Evolutionary conservation across 2,888 invertebrate species (phyloP).

Genomic region (Ectropis crepuscularia): DNA sequence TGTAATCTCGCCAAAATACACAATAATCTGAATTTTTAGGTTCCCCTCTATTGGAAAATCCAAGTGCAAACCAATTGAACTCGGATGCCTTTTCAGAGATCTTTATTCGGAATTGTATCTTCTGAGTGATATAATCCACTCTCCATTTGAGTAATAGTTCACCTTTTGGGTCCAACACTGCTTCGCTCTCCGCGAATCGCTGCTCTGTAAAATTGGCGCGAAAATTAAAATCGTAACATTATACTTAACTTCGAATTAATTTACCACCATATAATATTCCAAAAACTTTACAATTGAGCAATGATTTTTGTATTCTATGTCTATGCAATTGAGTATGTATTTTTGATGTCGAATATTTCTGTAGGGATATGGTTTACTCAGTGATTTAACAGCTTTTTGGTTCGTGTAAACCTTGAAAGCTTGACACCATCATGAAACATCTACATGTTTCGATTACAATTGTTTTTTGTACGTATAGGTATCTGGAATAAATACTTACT

Average conservation of each 20-base stretch:
- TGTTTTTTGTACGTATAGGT: not conserved
- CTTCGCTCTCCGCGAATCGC: slow-evolving; percentile 67
- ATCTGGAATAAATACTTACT: slow-evolving; percentile 52
- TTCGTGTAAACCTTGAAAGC: no score
- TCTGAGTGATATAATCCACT: slow-evolving; percentile 64
- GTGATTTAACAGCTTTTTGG: no score
- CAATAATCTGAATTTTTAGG: slow-evolving; percentile 91
- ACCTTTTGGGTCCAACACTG: slow-evolving; percentile 74
- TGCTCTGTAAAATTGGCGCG: slow-evolving; percentile 47
- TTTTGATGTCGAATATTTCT: no score
- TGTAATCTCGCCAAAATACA: slow-evolving; percentile 90
- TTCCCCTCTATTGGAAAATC: slow-evolving; percentile 93
- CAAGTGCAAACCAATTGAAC: slow-evolving; percentile 91
- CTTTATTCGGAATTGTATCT: slow-evolving; percentile 80
- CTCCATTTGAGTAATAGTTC: slow-evolving; percentile 72
- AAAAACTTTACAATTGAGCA: no score
- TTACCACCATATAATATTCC: no score
- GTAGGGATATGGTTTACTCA: no score
- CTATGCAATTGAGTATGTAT: no score
- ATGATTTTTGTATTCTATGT: no score
- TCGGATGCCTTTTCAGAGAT: slow-evolving; percentile 73
- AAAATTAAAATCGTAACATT: slow-evolving; percentile 2
- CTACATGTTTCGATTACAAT: not conserved
- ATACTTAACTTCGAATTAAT: not conserved
- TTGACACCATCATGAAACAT: no score